These are phyloP conservation scores for Endotricha flammealis DNA, from an alignment of 2,888 invertebrate species.

Conservation along the genomic window DNA sequence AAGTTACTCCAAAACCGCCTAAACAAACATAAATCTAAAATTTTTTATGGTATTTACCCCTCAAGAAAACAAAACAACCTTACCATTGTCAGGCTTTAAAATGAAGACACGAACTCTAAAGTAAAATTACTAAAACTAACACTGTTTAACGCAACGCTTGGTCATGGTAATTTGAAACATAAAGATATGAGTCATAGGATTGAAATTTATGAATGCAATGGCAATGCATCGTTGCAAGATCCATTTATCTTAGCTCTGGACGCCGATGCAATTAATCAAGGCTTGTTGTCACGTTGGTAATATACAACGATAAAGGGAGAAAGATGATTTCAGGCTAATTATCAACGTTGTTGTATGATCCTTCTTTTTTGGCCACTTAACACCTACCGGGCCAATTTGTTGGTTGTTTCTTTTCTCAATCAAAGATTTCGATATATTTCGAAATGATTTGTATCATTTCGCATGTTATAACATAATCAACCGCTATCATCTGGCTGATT, in stretches of 20 bases:
- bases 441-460: too few species aligned
- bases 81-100: conserved; percentile 30
- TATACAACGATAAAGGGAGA: conserved; percentile 65
- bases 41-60: conserved; percentile 5
- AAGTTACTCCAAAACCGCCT: neutral
- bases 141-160: conserved; percentile 31
- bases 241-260: conserved; percentile 69
- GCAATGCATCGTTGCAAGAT: conserved; percentile 21
- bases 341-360: conserved; percentile 51
- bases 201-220: conserved; percentile 29
- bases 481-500: too few species aligned
- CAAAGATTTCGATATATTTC: too few species aligned
- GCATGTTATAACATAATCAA: too few species aligned
- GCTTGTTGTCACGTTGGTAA: conserved; percentile 66
- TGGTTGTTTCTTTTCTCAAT: conserved; percentile 44
- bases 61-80: conserved; percentile 3
- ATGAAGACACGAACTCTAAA: conserved; percentile 52
- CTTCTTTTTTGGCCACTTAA: conserved; percentile 61
- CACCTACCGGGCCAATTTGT: conserved; percentile 59
- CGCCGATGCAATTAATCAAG: conserved; percentile 72
- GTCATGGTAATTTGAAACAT: conserved; percentile 33
- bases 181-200: conserved; percentile 33
- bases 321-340: conserved; percentile 73
- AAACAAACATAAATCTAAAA: neutral
- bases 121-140: conserved; percentile 65